A percentile compares a stretch with the other conserved stretches of the same genome.
phyloP scores from a whole-genome alignment of 35 echinoderm and acorn worm genomes.

The Lytechinus pictus region DNA sequence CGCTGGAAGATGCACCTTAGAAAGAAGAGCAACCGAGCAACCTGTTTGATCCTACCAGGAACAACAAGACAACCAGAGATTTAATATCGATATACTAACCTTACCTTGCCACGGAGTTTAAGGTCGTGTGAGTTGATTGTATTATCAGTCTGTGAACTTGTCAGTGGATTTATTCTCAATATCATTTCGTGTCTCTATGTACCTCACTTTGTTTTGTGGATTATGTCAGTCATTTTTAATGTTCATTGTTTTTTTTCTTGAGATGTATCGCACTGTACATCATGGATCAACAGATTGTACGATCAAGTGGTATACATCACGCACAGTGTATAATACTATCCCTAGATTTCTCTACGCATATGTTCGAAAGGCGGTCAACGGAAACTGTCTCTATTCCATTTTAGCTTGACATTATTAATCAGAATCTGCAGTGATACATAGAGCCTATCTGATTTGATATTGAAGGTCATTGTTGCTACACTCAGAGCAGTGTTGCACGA shows the following conservation, averaged over 20 bases:
- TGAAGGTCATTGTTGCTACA: not conserved
- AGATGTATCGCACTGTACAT: not conserved
- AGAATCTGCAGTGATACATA: not conserved
- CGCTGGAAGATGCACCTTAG: not conserved
- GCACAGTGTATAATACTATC: not conserved
- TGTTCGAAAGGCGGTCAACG: not conserved
- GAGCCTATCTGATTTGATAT: not conserved
- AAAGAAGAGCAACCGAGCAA: not conserved
- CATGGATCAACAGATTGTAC: slow-evolving; percentile 1
- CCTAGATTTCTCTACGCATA: not conserved
- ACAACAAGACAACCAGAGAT: not conserved
- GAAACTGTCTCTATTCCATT: not conserved
- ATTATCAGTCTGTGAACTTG: not conserved
- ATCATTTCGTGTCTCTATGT: not conserved
- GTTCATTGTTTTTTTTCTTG: not conserved
- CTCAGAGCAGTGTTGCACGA: not conserved
- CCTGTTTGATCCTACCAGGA: not conserved
- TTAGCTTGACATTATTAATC: not conserved
- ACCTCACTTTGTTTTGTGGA: not conserved
- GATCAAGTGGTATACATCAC: not conserved
- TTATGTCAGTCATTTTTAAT: not conserved
- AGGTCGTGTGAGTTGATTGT: slow-evolving; percentile 1
- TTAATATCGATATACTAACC: not conserved
- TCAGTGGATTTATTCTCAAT: not conserved
- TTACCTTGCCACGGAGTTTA: not conserved